Evolutionary conservation across 2,113 vertebrate genomes (phyloP), one percentile per base, ranked within the genome.

Genomic region (Lipotes vexillifer): DNA sequence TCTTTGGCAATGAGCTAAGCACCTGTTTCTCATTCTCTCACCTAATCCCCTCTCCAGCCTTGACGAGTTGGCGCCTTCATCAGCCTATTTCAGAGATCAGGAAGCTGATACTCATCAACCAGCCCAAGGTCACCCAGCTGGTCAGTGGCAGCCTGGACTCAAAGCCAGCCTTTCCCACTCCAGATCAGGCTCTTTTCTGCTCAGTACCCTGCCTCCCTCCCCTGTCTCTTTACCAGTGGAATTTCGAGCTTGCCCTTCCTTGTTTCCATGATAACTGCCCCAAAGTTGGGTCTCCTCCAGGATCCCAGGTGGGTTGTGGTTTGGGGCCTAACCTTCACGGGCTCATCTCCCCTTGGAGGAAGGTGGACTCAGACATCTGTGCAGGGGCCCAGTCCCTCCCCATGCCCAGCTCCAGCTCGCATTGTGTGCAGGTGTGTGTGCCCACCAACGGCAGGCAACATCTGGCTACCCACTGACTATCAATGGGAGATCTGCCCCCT

Each of bases 391-490:
- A 0, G 8, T 7, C 38, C n/a, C 71, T 20, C 57, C 63, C 9
- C 0, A 1, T 49, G 44, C 77, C 72, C 55, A 57, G 27, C 46
- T 11, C 27, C 6, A 29, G 72, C 72, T 88, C 55, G 46, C 36
- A 21, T 63, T 7, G 0, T 11, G 31, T 18, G 63, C 97, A 98
- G 97, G 96, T 98, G 97, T 52, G 21, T 3, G 13, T 18, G 38
- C 91, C 92, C 63, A 27, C 96, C 96, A 95, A 97, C 96, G 82
- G 96, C 91, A 81, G 69, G 38, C 41, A 4, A 27, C 96, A 95
- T 55, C 88, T 85, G 94, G 89, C 84, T 29, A 4, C 65, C 74
- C 36, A n/a, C 71, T 15, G 69, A 41, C 75, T 90, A 49, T 61
- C 85, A 1, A 0, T 36, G 82, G 66, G 81, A 80, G 38, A 84